Percentiles rank a stretch among this genome's conserved stretches.
Conservation (phyloP, 2,888 invertebrate species). For the Acrobasis suavella region DNA sequence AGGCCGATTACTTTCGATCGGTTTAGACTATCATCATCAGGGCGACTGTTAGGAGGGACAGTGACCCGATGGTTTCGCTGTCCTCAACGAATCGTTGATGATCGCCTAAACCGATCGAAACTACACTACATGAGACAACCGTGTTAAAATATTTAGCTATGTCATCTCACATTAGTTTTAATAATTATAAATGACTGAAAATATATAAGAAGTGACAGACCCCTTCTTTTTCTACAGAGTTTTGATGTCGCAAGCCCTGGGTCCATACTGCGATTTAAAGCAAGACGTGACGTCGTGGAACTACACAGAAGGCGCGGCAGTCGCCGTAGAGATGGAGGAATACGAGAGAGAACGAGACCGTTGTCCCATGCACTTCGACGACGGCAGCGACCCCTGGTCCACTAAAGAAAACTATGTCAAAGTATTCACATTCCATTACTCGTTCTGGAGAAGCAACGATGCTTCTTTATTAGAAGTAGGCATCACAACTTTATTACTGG, state of each 20-base stretch:
- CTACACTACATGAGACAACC: too few relatives aligned
- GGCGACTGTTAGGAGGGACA: too few relatives aligned
- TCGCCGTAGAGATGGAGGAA: conserved; percentile 94
- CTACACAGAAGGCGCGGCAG: conserved; percentile 95
- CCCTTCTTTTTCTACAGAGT: conserved; percentile 53
- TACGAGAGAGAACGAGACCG: conserved; percentile 97
- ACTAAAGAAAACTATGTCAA: conserved; percentile 87
- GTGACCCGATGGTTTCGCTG: too few relatives aligned
- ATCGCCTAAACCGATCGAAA: too few relatives aligned
- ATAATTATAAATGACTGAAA: too few relatives aligned
- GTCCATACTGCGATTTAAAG: conserved; percentile 93
- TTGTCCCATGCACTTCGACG: conserved; percentile 98
- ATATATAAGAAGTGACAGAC: not conserved
- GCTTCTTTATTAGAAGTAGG: conserved; percentile 44
- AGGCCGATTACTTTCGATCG: too few relatives aligned
- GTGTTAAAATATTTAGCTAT: too few relatives aligned
- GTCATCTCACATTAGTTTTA: too few relatives aligned
- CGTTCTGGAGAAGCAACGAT: conserved; percentile 62
- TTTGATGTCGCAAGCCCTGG: conserved; percentile 91
- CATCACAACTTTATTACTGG: conserved; percentile 40
- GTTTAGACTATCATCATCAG: too few relatives aligned
- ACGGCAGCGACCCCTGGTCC: conserved; percentile 93
- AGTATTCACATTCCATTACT: conserved; percentile 81
- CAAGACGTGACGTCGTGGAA: conserved; percentile 96
- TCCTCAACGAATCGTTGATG: too few relatives aligned